Percentiles rank a stretch among this genome's conserved stretches.
phyloP scores from a whole-genome alignment of 2,888 invertebrate genomes.

The Laspeyria flexula region DNA sequence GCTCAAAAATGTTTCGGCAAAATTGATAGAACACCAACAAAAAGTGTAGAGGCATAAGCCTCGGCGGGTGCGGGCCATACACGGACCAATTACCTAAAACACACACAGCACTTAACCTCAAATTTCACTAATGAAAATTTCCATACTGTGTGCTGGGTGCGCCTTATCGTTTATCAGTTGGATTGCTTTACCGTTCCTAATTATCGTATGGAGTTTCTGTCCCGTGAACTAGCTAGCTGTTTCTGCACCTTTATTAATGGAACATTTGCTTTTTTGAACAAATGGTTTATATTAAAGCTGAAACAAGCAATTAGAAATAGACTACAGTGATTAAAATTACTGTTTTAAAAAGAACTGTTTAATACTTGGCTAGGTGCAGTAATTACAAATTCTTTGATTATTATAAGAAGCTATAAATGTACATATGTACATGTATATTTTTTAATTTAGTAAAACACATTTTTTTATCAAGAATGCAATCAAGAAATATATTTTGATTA shows the following conservation, averaged over 20 bases:
- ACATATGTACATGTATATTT: too few species aligned
- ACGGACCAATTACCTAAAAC: slow-evolving; percentile 82
- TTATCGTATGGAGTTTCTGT: slow-evolving; percentile 66
- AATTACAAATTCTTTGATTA: too few species aligned
- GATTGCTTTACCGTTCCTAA: slow-evolving; percentile 73
- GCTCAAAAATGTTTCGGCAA: slow-evolving; percentile 43
- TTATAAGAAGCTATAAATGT: too few species aligned
- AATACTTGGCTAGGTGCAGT: too few species aligned
- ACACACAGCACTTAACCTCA: slow-evolving; percentile 80
- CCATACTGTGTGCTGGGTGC: slow-evolving; percentile 68
- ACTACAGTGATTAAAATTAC: too few species aligned
- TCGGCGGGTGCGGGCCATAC: slow-evolving; percentile 57
- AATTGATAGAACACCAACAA: slow-evolving; percentile 72
- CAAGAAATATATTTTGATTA: slow-evolving; percentile 29
- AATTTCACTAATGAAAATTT: slow-evolving; percentile 83
- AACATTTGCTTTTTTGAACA: too few species aligned
- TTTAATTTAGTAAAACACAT: neutral
- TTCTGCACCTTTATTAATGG: neutral
- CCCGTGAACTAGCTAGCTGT: neutral
- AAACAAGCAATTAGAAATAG: too few species aligned
- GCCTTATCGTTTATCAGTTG: slow-evolving; percentile 79
- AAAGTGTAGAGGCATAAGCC: slow-evolving; percentile 68
- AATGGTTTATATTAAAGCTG: too few species aligned
- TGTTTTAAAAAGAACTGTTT: too few species aligned
- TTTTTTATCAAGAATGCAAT: neutral